phyloP scores from a whole-genome alignment of 2,113 vertebrate genomes.

The Trogon melanurus region DNA sequence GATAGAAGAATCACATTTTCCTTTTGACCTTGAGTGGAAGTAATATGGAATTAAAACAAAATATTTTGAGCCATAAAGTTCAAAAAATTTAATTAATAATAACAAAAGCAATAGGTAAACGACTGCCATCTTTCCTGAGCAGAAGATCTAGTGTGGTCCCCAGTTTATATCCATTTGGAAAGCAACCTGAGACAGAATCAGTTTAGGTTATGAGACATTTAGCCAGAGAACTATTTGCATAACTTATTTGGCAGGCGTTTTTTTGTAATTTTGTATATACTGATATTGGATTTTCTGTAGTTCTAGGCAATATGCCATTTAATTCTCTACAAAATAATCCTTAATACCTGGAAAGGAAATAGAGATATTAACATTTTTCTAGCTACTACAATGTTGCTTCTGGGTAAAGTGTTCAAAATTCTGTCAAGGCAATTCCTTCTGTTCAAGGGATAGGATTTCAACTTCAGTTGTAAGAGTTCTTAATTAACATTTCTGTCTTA shows the following conservation, averaged over 20 bases:
- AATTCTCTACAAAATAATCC: not conserved
- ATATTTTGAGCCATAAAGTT: constrained; percentile 50
- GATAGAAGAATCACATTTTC: not conserved
- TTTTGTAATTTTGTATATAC: not conserved
- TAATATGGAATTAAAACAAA: constrained; percentile 42
- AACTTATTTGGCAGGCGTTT: not conserved
- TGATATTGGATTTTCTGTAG: constrained; percentile 12
- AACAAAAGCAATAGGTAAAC: constrained; percentile 53
- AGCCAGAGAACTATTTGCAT: constrained; percentile 11
- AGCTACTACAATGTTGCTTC: not conserved
- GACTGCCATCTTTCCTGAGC: not conserved
- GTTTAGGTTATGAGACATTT: not conserved
- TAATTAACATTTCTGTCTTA: not conserved
- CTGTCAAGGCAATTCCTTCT: not conserved
- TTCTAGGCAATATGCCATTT: not conserved
- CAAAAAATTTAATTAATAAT: not conserved
- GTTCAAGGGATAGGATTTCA: not conserved
- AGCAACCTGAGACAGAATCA: not conserved
- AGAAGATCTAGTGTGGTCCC: not conserved
- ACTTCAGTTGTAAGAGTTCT: not conserved
- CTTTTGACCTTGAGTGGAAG: constrained; percentile 34
- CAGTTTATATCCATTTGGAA: not conserved
- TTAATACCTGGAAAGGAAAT: not conserved
- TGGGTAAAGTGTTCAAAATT: not conserved
- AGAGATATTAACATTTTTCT: not conserved